Evolutionary conservation across 1,140 invertebrate species (phyloP).

Genomic region (Bombyx mandarina): DNA sequence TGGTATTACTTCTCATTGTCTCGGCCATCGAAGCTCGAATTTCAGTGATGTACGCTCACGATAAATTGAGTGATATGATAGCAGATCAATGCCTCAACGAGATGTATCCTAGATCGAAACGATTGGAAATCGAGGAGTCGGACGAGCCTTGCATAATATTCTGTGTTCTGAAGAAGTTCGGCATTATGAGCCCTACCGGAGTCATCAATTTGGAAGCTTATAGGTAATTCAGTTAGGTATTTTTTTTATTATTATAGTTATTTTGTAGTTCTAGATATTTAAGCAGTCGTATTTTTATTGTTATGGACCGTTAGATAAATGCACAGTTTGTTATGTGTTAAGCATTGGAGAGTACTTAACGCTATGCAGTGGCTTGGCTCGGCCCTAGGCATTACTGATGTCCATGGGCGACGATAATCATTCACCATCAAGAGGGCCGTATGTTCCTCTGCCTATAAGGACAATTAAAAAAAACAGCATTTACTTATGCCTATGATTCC

Average conservation of each 20-base stretch:
- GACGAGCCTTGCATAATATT: conserved; percentile 57
- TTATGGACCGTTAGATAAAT: neutral
- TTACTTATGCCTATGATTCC: too few relatives aligned
- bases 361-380: too few relatives aligned
- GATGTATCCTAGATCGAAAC: conserved; percentile 43
- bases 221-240: conserved; percentile 20
- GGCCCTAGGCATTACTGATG: too few relatives aligned
- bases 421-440: too few relatives aligned
- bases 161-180: conserved; percentile 53
- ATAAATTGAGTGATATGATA: conserved; percentile 42
- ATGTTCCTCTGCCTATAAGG: too few relatives aligned
- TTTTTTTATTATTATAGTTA: neutral
- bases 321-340: neutral
- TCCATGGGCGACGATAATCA: too few relatives aligned
- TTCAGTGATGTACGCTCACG: conserved; percentile 61
- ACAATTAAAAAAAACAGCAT: too few relatives aligned
- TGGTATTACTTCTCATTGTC: conserved; percentile 18
- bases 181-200: conserved; percentile 46
- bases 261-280: neutral
- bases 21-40: conserved; percentile 26
- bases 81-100: conserved; percentile 46
- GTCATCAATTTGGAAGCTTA: conserved; percentile 48
- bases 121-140: conserved; percentile 42
- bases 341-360: neutral
- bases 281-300: too few relatives aligned